Evolutionary conservation across 2,113 vertebrate species (phyloP).

Genomic region (Sinosuthora webbiana): DNA sequence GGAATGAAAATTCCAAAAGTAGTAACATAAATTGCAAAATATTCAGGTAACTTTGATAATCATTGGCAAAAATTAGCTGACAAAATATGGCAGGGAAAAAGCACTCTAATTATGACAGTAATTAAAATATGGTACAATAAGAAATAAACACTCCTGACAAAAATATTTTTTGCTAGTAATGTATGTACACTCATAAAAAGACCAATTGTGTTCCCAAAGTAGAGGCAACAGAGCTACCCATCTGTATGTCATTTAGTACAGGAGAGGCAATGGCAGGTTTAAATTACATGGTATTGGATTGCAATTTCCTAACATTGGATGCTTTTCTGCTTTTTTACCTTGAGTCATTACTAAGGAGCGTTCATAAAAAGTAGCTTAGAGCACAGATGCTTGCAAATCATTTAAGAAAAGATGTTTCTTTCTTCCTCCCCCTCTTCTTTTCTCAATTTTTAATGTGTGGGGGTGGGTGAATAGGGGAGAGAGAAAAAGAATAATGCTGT

Average conservation of each 20-base stretch:
- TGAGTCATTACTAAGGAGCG: conserved; percentile 81
- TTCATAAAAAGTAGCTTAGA: conserved; percentile 85
- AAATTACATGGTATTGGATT: conserved; percentile 89
- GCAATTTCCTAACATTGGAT: conserved; percentile 87
- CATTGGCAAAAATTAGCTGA: conserved; percentile 35
- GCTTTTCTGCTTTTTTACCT: conserved; percentile 84
- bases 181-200: conserved; percentile 76
- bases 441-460: conserved; percentile 41
- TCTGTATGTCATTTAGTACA: conserved; percentile 88
- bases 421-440: conserved; percentile 64
- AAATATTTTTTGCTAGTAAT: conserved; percentile 71
- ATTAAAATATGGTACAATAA: conserved; percentile 69
- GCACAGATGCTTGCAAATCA: conserved; percentile 80
- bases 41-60: conserved; percentile 45
- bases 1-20: not conserved
- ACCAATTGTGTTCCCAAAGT: conserved; percentile 78
- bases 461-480: conserved; percentile 30
- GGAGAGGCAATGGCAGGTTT: conserved; percentile 86
- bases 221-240: conserved; percentile 78
- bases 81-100: conserved; percentile 42
- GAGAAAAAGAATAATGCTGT: conserved; percentile 69
- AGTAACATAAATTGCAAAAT: conserved; percentile 23
- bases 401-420: conserved; percentile 80
- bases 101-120: conserved; percentile 50
- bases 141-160: conserved; percentile 66